Conservation (phyloP, 23 tunicate genomes). For the Aplidium turbinatum region DNA sequence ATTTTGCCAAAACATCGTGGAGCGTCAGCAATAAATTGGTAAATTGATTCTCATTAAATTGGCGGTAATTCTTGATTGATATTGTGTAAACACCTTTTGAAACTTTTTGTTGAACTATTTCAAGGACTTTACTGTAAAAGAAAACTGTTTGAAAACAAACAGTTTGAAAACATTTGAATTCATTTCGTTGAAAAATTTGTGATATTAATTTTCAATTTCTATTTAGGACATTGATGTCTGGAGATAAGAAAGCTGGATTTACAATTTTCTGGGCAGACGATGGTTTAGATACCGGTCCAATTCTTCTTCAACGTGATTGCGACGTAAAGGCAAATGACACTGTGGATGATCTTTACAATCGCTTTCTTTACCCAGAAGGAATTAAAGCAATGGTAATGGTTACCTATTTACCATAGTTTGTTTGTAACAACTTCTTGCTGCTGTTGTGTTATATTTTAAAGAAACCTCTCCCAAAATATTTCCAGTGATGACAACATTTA, state of each 20-base stretch:
- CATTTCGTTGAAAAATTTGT: conserved; percentile 11
- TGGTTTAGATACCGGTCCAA: conserved; percentile 94
- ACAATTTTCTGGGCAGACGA: conserved; percentile 96
- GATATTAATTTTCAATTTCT: too few relatives aligned
- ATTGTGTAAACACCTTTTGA: too few relatives aligned
- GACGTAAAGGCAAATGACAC: conserved; percentile 86
- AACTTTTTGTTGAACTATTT: too few relatives aligned
- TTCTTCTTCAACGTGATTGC: conserved; percentile 86
- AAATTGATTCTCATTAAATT: conserved; percentile 1
- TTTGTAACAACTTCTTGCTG: too few relatives aligned
- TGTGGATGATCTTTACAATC: conserved; percentile 82
- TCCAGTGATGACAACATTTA: too few relatives aligned
- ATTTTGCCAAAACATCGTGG: conserved; percentile 86
- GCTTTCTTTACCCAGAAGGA: conserved; percentile 95
- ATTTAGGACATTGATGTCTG: conserved; percentile 91
- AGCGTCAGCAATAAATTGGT: conserved; percentile 97
- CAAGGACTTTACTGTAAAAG: too few relatives aligned
- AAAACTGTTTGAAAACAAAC: too few relatives aligned
- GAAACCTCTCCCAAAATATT: too few relatives aligned
- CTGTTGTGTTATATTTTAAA: too few relatives aligned
- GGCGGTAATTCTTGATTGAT: too few relatives aligned
- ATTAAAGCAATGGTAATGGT: conserved; percentile 85
- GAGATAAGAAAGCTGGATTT: conserved; percentile 91
- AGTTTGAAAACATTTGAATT: background rate
- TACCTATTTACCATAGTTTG: background rate